Base-by-base conservation (phyloP, 2,888 invertebrate genomes). In the Eumacrocentrus americanus region DNA sequence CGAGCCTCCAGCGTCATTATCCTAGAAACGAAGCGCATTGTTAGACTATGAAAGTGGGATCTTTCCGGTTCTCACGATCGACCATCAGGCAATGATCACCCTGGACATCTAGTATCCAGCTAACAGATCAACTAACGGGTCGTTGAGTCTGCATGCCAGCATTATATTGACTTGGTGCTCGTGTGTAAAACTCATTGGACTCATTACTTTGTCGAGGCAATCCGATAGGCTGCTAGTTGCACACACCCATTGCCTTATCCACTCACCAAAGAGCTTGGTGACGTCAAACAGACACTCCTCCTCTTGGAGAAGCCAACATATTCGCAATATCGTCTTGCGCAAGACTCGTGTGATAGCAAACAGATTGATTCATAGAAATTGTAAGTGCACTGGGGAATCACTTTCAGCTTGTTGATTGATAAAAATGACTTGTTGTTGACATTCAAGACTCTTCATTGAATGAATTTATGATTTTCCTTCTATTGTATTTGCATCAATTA, bases 211-310 rank as follows among this genome's bases (percentile, higher is more conserved):
- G n/a, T n/a, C 22, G 22, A 40, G 34, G 66, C 63, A 68, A 67
- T 68, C 58, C 35, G 54, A 62, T 50, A 51, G 38, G 38, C 56
- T 35, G 37, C 37, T 47, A 16, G 35, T 46, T 46, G 53, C 65
- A 51, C 70, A 72, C 72, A 72, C 71, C 72, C 72, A 72, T 69
- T 66, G 66, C 63, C 20, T 55, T 29, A 34, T 54, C 51, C 54
- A 60, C 57, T 71, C 68, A 65, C 65, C 47, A 60, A 65, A 16
- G 38, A 54, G 58, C 46, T 47, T 29, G n/a, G 35, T 61, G 64
- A 65, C 65, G 66, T 60, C 66, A 64, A 64, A 51, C 35, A 46
- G 64, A 52, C 66, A 63, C 67, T 58, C 58, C 66, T 57, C 61
- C 66, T 12, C 55, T 16, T 48, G 22, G 22, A 23, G 5, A 25